phyloP scores from a whole-genome alignment of 2,797 vertebrate species.

The Heterohyrax brucei region DNA sequence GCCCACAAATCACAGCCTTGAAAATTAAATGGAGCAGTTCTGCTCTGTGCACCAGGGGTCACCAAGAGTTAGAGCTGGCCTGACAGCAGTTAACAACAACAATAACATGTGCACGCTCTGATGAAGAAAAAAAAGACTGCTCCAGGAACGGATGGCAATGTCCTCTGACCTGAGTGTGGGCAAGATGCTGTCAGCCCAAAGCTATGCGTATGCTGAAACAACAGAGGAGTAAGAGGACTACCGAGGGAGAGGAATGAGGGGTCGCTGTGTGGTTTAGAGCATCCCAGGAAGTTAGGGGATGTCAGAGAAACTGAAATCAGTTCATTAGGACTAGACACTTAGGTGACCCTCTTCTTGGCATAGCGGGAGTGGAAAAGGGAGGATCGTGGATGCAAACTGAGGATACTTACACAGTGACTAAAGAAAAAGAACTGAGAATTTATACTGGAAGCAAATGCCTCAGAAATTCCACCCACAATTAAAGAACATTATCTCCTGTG shows the following conservation, averaged over 20 bases:
- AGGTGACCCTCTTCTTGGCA: not conserved
- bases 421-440: conserved; percentile 22
- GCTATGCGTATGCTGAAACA: not conserved
- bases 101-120: not conserved
- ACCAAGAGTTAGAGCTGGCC: not conserved
- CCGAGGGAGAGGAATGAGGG: not conserved
- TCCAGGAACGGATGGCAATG: not conserved
- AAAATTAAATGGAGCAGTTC: not conserved
- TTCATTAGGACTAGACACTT: not conserved
- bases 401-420: not conserved
- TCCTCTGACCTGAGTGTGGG: not conserved
- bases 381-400: not conserved
- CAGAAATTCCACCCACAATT: conserved; percentile 38
- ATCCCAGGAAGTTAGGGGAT: not conserved
- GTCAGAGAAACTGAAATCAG: conserved; percentile 30
- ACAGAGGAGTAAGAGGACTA: not conserved
- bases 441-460: not conserved
- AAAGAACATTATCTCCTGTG: not conserved
- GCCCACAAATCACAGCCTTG: not conserved
- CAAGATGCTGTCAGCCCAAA: not conserved
- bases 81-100: not conserved
- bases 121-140: not conserved
- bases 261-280: too few relatives aligned
- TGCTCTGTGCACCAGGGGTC: not conserved
- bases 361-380: not conserved